phyloP scores from a whole-genome alignment of 2,113 vertebrate genomes.

The Ciconia stormi region DNA sequence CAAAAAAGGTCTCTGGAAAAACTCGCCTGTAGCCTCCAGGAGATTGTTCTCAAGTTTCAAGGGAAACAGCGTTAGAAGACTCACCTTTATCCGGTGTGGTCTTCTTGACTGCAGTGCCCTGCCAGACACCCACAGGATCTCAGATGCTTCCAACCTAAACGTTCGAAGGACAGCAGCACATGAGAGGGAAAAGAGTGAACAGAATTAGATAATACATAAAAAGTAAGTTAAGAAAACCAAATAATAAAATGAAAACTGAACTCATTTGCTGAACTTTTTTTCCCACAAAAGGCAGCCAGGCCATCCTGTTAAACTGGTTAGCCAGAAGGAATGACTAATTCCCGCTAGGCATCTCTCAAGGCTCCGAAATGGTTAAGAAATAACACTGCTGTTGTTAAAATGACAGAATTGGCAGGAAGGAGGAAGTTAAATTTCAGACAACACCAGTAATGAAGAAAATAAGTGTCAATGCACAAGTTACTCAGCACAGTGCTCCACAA shows the following conservation, averaged over 20 bases:
- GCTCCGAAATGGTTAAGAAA: not conserved
- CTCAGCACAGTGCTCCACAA: not conserved
- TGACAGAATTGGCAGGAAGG: not conserved
- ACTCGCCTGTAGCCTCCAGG: not conserved
- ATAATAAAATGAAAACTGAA: not conserved
- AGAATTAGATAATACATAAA: not conserved
- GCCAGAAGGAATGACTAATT: not conserved
- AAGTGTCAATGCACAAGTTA: not conserved
- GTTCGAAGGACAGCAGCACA: not conserved
- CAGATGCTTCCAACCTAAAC: not conserved
- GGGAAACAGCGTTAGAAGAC: not conserved
- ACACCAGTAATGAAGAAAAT: not conserved
- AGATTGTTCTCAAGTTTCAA: not conserved
- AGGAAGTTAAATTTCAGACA: not conserved
- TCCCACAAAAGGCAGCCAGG: not conserved
- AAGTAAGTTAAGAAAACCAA: not conserved
- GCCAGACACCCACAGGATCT: not conserved
- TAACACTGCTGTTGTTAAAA: not conserved
- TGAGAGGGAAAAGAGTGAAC: not conserved
- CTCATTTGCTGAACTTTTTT: not conserved
- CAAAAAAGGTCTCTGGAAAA: not conserved
- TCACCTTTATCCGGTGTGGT: not conserved
- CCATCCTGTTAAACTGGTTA: not conserved
- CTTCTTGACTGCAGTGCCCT: not conserved
- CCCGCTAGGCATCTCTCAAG: not conserved